Evolutionary conservation across 2,888 invertebrate genomes (phyloP).

Genomic region (Pterostichus madidus): DNA sequence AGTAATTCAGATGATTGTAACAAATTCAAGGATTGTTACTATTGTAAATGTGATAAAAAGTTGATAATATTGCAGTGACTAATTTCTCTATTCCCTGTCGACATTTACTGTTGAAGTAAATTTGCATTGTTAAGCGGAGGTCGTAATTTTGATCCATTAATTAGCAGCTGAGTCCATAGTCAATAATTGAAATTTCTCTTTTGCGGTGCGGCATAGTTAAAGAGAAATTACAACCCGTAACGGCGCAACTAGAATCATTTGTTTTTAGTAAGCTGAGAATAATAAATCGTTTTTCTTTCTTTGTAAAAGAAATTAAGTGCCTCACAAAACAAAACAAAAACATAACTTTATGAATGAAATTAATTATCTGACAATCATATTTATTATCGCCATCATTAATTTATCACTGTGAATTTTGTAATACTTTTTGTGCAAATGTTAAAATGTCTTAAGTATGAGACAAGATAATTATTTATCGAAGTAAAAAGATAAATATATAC

Average conservation of each 20-base stretch:
- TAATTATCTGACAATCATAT: conserved; percentile 36
- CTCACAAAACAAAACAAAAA: conserved; percentile 12
- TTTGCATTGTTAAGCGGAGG: not conserved
- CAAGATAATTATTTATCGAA: conserved; percentile 42
- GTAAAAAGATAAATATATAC: conserved; percentile 39
- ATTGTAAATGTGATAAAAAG: no score
- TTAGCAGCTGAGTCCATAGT: not conserved
- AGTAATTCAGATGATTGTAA: no score
- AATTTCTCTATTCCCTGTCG: not conserved
- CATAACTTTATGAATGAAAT: conserved; percentile 40
- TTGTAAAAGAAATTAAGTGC: conserved; percentile 18
- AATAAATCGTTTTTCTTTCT: conserved; percentile 31
- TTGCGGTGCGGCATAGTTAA: conserved; percentile 4
- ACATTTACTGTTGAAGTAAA: not conserved
- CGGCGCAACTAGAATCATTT: not conserved
- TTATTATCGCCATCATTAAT: conserved; percentile 23
- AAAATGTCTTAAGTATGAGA: conserved; percentile 35
- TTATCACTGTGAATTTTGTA: conserved; percentile 30
- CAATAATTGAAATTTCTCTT: conserved; percentile 38
- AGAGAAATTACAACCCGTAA: conserved; percentile 25
- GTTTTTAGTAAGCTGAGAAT: conserved; percentile 1
- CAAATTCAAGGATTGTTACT: no score
- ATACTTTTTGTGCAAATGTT: conserved; percentile 50
- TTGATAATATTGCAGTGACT: not conserved
- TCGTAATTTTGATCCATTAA: conserved; percentile 19